phyloP scores from a whole-genome alignment of 2,113 vertebrate species.

The Sterrhoptilus dennistouni region DNA sequence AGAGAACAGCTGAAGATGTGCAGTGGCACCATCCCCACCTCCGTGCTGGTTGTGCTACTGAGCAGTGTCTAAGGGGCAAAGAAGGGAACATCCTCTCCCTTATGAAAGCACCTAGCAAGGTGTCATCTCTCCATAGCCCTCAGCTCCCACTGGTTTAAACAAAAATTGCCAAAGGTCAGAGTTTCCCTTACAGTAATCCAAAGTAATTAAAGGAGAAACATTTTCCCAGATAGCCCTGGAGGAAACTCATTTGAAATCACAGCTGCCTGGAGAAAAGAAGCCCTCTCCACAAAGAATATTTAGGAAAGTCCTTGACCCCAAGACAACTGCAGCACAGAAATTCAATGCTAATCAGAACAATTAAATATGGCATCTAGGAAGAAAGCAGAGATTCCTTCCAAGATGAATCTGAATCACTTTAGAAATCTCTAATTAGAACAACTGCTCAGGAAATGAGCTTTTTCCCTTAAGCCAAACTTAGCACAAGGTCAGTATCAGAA shows the following conservation, averaged over 20 bases:
- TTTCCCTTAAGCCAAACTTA: slow-evolving; percentile 1
- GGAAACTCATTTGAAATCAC: not conserved
- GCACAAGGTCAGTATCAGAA: not conserved
- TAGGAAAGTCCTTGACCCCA: slow-evolving; percentile 2
- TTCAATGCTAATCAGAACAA: not conserved
- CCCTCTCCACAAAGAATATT: not conserved
- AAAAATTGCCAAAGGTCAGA: not conserved
- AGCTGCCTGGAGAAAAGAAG: not conserved
- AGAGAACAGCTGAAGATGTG: not conserved
- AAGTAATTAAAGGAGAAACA: not conserved
- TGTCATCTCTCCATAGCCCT: not conserved
- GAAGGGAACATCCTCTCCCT: not conserved
- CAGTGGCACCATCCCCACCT: not conserved
- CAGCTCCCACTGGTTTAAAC: not conserved
- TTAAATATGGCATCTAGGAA: not conserved
- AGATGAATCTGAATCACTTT: not conserved
- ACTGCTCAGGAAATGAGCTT: slow-evolving; percentile 10
- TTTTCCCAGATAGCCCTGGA: not conserved
- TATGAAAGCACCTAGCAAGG: not conserved
- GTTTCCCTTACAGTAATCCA: not conserved
- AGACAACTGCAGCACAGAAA: not conserved
- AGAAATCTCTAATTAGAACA: slow-evolving; percentile 19
- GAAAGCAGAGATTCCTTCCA: not conserved
- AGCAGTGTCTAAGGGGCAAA: not conserved
- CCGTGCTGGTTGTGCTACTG: not conserved